Conservation (phyloP, 2,797 vertebrate genomes). For the Dermochelys coriacea region DNA sequence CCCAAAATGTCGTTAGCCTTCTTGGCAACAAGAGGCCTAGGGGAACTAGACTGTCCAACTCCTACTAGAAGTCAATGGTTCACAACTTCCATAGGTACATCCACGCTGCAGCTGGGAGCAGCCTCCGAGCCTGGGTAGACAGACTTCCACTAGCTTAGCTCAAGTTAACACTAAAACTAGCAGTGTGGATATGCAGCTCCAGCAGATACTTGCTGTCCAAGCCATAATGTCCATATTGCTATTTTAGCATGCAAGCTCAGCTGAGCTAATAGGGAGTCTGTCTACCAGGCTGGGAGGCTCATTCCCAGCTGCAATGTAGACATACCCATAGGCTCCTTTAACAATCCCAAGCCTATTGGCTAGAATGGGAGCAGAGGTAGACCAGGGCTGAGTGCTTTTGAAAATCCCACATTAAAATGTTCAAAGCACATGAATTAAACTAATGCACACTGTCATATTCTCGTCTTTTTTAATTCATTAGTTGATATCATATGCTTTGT, state of each 20-base stretch:
- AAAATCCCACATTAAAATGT: neutral
- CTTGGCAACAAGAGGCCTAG: neutral
- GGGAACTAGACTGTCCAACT: neutral
- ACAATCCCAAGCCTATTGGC: neutral
- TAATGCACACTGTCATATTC: neutral
- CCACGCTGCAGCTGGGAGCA: neutral
- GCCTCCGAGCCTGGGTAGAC: neutral
- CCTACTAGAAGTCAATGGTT: neutral
- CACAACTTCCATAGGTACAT: neutral
- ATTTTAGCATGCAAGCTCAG: neutral
- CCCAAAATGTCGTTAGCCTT: no score
- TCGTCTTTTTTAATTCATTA: neutral
- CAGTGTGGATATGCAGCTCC: neutral
- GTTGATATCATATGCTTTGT: neutral
- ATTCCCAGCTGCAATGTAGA: neutral
- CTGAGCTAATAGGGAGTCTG: neutral
- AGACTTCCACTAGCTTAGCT: neutral
- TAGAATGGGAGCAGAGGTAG: neutral
- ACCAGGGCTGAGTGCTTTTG: neutral
- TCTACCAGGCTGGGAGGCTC: neutral
- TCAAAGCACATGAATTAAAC: neutral
- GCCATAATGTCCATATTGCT: neutral
- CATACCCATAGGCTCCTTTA: neutral
- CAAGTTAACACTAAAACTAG: neutral
- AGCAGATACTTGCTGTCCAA: neutral